These are phyloP conservation scores for Philotrypesis tridentata DNA, from an alignment of 1,140 invertebrate genomes.

Conservation along the genomic window DNA sequence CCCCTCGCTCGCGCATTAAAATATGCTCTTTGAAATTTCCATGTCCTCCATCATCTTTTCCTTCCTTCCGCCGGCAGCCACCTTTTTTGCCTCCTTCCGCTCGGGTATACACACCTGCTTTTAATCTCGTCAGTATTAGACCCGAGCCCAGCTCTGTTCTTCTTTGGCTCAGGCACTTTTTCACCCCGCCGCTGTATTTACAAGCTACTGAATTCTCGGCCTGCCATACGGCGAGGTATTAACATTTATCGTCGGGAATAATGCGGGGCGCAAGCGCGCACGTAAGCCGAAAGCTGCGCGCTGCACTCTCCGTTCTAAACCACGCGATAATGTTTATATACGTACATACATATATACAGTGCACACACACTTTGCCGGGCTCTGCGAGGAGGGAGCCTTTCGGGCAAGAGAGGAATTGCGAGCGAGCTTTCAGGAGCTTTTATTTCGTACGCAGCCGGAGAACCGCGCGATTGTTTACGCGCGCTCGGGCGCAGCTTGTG, in stretches of 20 bases:
- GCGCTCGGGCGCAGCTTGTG: neutral
- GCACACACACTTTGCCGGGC: too few relatives aligned
- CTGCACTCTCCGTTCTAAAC: constrained; percentile 9
- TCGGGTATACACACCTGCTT: neutral
- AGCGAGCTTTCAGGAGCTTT: constrained; percentile 9
- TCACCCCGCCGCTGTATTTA: too few relatives aligned
- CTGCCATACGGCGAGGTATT: neutral
- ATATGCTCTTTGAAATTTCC: constrained; percentile 39
- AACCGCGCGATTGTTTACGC: constrained; percentile 23
- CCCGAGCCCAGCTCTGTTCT: neutral
- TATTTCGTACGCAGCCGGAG: constrained; percentile 3
- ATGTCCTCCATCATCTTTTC: constrained; percentile 15
- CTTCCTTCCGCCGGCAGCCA: neutral
- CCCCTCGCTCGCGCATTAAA: neutral
- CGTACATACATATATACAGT: too few relatives aligned
- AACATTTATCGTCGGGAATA: constrained; percentile 6
- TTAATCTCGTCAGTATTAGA: neutral
- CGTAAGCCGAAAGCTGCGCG: neutral
- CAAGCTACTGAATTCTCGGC: too few relatives aligned
- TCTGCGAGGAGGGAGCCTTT: too few relatives aligned
- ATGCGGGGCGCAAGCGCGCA: neutral
- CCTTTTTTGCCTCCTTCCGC: neutral
- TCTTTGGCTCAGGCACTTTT: neutral
- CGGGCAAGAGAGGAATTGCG: constrained; percentile 10
- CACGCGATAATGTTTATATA: constrained; percentile 2